Conservation (phyloP, 2,888 invertebrate species). For the Glaucopsyche alexis region DNA sequence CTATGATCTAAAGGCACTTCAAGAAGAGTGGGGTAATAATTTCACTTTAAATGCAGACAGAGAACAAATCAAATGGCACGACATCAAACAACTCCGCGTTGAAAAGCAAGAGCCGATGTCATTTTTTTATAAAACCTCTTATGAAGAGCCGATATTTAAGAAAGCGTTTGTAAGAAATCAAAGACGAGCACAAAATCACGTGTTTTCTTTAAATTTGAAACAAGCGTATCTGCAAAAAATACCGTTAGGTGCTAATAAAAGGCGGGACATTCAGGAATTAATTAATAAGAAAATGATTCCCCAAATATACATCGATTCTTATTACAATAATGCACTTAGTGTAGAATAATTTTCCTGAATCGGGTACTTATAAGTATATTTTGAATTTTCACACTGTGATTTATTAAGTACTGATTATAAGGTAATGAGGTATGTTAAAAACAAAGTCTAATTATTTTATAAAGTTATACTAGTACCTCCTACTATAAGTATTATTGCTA, state of each 20-base stretch:
- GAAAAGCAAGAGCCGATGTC: conserved; percentile 35
- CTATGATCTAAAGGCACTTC: conserved; percentile 39
- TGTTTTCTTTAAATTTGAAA: conserved; percentile 14
- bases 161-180: conserved; percentile 37
- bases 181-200: conserved; percentile 23
- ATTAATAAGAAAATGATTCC: conserved; percentile 36
- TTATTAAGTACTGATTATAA: too few relatives aligned
- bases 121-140: conserved; percentile 40
- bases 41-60: conserved; percentile 36
- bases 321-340: conserved; percentile 32
- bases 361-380: too few relatives aligned
- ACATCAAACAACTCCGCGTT: conserved; percentile 37
- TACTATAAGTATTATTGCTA: too few relatives aligned
- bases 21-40: conserved; percentile 39
- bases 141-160: conserved; percentile 34
- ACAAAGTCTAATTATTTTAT: too few relatives aligned
- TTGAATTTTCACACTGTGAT: too few relatives aligned
- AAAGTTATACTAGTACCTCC: too few relatives aligned
- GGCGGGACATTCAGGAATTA: conserved; percentile 36
- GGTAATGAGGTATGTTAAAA: too few relatives aligned
- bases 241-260: conserved; percentile 36
- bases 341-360: too few relatives aligned
- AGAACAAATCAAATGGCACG: conserved; percentile 36
- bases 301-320: conserved; percentile 32
- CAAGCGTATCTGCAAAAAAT: conserved; percentile 35